phyloP scores from a whole-genome alignment of 2,888 invertebrate species.

The Drosophila subsilvestris region DNA sequence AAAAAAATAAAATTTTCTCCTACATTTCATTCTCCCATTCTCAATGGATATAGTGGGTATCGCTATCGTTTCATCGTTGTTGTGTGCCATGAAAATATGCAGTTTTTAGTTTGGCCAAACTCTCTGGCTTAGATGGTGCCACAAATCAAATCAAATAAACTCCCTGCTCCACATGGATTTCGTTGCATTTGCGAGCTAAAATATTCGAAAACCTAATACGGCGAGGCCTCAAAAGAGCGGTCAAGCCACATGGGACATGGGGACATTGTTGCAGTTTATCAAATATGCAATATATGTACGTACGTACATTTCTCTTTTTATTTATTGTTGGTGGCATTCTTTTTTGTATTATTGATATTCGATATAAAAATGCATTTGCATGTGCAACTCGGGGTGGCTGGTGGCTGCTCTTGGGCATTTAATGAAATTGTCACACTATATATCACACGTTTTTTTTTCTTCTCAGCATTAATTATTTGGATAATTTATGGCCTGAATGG shows the following conservation, averaged over 20 bases:
- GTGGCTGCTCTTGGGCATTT: conserved; percentile 52
- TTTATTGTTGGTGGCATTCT: not conserved
- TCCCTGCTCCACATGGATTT: conserved; percentile 33
- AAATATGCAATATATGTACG: conserved; percentile 10
- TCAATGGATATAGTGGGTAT: not conserved
- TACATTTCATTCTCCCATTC: not conserved
- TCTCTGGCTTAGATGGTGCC: conserved; percentile 4
- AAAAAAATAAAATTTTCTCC: too few relatives aligned
- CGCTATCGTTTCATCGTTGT: not conserved
- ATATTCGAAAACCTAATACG: conserved; percentile 35
- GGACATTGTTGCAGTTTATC: conserved; percentile 48
- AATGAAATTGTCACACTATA: conserved; percentile 55
- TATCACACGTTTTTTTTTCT: conserved; percentile 27
- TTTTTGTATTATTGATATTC: conserved; percentile 50
- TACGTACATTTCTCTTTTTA: not conserved
- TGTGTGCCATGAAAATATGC: not conserved
- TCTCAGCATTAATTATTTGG: conserved; percentile 57
- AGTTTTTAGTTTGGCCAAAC: conserved; percentile 2
- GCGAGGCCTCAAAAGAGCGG: conserved; percentile 15
- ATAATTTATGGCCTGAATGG: conserved; percentile 64
- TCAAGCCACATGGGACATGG: conserved; percentile 10
- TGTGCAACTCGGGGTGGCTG: not conserved
- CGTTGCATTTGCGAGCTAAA: conserved; percentile 38
- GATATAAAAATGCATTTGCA: conserved; percentile 22
- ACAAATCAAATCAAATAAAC: conserved; percentile 42